These are phyloP conservation scores for Propsilocerus akamusi DNA, from an alignment of 1,140 invertebrate genomes.

Conservation along the genomic window DNA sequence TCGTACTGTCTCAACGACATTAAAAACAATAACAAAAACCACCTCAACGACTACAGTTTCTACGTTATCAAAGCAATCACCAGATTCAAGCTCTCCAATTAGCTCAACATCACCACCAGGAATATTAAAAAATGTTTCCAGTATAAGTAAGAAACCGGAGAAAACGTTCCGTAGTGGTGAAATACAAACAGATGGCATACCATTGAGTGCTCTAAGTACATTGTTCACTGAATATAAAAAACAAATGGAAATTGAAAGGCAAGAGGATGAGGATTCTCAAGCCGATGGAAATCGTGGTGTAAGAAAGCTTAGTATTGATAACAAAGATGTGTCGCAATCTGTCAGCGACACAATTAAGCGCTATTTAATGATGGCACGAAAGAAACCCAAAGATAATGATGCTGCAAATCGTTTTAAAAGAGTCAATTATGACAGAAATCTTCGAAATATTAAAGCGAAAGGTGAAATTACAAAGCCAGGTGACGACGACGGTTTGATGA, in stretches of 20 bases:
- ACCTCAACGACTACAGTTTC: not conserved
- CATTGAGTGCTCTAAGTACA: not conserved
- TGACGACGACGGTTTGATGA: conserved; percentile 47
- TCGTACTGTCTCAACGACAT: not conserved
- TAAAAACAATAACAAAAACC: not conserved
- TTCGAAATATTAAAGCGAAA: conserved; percentile 65
- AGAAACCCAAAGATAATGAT: conserved; percentile 63
- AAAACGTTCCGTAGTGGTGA: not conserved
- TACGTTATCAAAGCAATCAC: not conserved
- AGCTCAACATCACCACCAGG: not conserved
- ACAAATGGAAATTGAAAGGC: conserved; percentile 19
- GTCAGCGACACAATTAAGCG: conserved; percentile 70
- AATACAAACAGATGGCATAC: conserved; percentile 5
- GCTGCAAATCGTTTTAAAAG: conserved; percentile 66
- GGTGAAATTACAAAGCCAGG: conserved; percentile 50
- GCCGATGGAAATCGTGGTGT: conserved; percentile 21
- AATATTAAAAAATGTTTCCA: not conserved
- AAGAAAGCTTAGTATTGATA: conserved; percentile 52
- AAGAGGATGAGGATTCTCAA: conserved; percentile 20
- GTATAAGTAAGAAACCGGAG: no score
- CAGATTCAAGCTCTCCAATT: not conserved
- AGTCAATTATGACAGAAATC: conserved; percentile 71
- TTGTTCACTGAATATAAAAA: conserved; percentile 1
- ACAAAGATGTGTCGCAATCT: conserved; percentile 66
- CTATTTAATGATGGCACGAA: conserved; percentile 65